These are phyloP conservation scores for Eupithecia centaureata DNA, from an alignment of 2,888 invertebrate genomes.

Conservation along the genomic window DNA sequence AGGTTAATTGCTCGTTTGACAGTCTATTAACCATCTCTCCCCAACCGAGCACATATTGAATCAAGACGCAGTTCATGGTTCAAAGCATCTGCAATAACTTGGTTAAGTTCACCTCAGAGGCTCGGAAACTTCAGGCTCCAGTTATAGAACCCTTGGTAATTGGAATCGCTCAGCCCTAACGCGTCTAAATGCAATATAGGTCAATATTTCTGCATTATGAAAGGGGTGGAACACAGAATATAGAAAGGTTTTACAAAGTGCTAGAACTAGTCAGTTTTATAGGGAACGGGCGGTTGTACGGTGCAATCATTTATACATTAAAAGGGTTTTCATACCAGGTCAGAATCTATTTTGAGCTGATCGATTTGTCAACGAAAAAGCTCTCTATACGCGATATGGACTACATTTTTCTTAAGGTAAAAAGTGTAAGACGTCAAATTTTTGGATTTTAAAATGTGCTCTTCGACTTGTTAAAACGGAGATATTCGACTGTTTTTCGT, in stretches of 20 bases:
- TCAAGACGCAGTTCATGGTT: conserved; percentile 11
- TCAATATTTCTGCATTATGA: conserved; percentile 38
- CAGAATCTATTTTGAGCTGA: background rate
- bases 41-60: background rate
- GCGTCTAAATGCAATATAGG: conserved; percentile 37
- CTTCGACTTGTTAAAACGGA: conserved; percentile 23
- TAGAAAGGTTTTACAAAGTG: background rate
- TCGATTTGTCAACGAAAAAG: background rate
- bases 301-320: background rate
- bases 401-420: background rate
- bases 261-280: conserved; percentile 25
- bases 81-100: conserved; percentile 10
- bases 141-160: conserved; percentile 20
- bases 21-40: background rate
- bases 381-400: background rate
- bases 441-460: background rate
- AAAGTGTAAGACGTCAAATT: background rate
- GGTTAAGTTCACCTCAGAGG: conserved; percentile 11
- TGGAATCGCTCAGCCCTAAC: conserved; percentile 27
- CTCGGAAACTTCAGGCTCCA: conserved; percentile 34
- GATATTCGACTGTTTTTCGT: conserved; percentile 23
- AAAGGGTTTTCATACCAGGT: background rate
- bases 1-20: conserved; percentile 5
- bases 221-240: conserved; percentile 26
- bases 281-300: conserved; percentile 8